Evolutionary conservation across 1,140 invertebrate genomes (phyloP).

Genomic region (Drosophila subpulchrella): DNA sequence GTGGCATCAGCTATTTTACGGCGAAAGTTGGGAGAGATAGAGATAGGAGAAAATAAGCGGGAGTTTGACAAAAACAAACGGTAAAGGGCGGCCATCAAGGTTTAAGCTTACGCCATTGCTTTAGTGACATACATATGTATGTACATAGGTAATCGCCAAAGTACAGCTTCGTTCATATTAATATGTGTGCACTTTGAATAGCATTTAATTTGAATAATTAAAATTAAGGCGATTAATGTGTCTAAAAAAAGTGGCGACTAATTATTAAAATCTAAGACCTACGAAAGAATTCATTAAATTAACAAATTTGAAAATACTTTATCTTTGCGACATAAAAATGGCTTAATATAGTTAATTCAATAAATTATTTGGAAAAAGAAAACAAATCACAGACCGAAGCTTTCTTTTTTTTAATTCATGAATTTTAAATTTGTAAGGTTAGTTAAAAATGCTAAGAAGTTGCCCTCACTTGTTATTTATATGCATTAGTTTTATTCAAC

Average conservation of each 20-base stretch:
- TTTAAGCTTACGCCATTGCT: conserved; percentile 32
- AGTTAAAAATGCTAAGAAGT: neutral
- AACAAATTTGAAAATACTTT: too few relatives aligned
- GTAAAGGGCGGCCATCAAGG: conserved; percentile 59
- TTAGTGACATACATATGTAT: conserved; percentile 13
- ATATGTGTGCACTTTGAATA: neutral
- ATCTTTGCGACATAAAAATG: too few relatives aligned
- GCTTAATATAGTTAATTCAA: too few relatives aligned
- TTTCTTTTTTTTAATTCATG: too few relatives aligned
- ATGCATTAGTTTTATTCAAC: conserved; percentile 3
- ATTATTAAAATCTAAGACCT: too few relatives aligned
- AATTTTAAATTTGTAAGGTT: neutral
- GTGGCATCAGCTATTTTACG: conserved; percentile 52
- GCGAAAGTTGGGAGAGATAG: neutral
- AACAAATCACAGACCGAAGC: too few relatives aligned
- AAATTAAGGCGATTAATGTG: too few relatives aligned
- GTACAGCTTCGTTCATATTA: conserved; percentile 6
- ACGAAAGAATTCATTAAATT: too few relatives aligned
- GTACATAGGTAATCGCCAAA: neutral
- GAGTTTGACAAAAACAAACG: conserved; percentile 33
- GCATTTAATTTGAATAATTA: neutral
- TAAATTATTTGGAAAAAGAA: too few relatives aligned
- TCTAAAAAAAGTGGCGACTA: too few relatives aligned
- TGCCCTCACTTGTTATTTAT: neutral
- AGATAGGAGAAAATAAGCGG: conserved; percentile 16